These are phyloP conservation scores for Plemyria rubiginata DNA, from an alignment of 2,888 invertebrate genomes.

Conservation along the genomic window DNA sequence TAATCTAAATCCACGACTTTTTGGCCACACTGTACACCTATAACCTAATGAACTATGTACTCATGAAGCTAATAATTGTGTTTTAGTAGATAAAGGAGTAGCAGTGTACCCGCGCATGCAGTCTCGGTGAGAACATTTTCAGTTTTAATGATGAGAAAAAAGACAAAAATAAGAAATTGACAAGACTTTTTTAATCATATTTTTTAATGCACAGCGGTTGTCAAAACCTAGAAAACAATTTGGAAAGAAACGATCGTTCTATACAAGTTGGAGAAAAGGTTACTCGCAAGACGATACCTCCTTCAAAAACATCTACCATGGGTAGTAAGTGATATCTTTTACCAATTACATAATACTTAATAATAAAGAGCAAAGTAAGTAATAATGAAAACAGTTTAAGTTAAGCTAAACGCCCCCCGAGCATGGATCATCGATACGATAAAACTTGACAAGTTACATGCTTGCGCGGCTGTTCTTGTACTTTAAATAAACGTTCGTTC, in stretches of 20 bases:
- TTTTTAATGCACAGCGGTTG: constrained; percentile 13
- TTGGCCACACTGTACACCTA: too few species aligned
- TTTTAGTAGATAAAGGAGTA: constrained; percentile 30
- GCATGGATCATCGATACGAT: too few species aligned
- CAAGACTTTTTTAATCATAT: not conserved
- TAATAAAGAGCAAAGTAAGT: not conserved
- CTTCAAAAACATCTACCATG: not conserved
- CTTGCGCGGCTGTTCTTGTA: too few species aligned
- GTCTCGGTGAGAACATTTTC: constrained; percentile 25
- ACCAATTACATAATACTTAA: too few species aligned
- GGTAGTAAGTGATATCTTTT: constrained; percentile 15
- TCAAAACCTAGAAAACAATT: constrained; percentile 1
- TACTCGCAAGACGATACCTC: not conserved
- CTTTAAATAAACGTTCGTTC: too few species aligned
- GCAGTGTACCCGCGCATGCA: constrained; percentile 17
- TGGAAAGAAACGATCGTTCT: not conserved
- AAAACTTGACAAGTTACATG: too few species aligned
- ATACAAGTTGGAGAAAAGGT: constrained; percentile 13
- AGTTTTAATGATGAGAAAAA: not conserved
- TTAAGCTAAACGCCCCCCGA: too few species aligned
- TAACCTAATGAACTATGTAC: too few species aligned
- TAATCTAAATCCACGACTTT: too few species aligned
- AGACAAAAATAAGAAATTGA: not conserved
- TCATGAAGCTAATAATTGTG: not conserved
- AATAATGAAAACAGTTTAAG: not conserved